Percentiles rank a stretch among this genome's conserved stretches.
Conservation (phyloP, 1,140 invertebrate species). For the Dryas iulia region DNA sequence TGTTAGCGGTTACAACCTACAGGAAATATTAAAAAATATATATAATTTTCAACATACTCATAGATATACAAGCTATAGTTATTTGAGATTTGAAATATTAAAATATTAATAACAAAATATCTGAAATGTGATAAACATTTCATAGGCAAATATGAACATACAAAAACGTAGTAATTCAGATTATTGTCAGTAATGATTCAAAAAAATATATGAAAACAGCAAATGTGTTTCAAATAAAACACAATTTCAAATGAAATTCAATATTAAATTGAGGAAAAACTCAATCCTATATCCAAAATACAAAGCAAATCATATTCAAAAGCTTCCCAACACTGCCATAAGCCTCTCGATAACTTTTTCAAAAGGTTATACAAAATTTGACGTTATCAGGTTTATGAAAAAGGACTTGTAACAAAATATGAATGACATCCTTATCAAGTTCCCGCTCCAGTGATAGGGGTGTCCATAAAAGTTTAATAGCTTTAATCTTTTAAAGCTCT, state of each 20-base stretch:
- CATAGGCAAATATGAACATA: too few relatives aligned
- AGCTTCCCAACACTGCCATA: neutral
- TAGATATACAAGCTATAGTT: too few relatives aligned
- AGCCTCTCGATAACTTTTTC: neutral
- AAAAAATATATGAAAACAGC: too few relatives aligned
- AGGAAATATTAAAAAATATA: too few relatives aligned
- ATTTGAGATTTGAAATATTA: too few relatives aligned
- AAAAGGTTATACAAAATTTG: constrained; percentile 4
- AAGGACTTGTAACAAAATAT: constrained; percentile 25
- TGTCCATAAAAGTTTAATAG: constrained; percentile 64
- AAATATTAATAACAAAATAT: too few relatives aligned
- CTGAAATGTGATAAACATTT: too few relatives aligned
- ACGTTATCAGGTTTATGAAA: constrained; percentile 17
- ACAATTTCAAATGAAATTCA: neutral
- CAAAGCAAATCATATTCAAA: neutral
- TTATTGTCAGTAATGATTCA: too few relatives aligned
- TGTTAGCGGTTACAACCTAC: too few relatives aligned
- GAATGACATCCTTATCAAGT: constrained; percentile 27
- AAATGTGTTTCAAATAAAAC: too few relatives aligned
- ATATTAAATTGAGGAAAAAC: neutral
- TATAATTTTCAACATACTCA: too few relatives aligned
- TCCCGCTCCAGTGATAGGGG: constrained; percentile 50
- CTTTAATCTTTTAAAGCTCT: constrained; percentile 61
- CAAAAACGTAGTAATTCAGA: too few relatives aligned
- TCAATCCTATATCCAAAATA: neutral